A percentile compares a stretch with the other conserved stretches of the same genome.
These are phyloP conservation scores for Chironomus tepperi DNA, from an alignment of 1,140 invertebrate species.

Conservation along the genomic window DNA sequence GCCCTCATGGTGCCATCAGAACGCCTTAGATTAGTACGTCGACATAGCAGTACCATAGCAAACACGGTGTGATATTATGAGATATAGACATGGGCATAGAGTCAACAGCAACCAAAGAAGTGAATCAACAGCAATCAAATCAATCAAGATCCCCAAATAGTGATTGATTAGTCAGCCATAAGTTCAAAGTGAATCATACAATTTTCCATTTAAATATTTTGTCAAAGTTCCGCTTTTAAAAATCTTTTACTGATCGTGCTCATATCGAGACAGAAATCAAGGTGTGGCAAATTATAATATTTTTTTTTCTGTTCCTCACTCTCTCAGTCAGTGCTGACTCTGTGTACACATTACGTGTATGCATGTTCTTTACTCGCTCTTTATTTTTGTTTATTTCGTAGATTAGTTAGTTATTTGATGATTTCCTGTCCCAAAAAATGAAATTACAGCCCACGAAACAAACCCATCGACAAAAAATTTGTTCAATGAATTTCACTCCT, in stretches of 20 bases:
- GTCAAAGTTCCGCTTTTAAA: neutral
- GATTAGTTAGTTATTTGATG: slow-evolving; percentile 16
- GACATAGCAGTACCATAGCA: no score
- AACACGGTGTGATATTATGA: no score
- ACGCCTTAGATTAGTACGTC: no score
- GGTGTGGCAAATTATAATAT: slow-evolving; percentile 21
- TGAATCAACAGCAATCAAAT: no score
- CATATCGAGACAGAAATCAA: slow-evolving; percentile 20
- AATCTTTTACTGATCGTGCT: neutral
- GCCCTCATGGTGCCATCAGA: no score
- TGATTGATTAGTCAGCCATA: no score
- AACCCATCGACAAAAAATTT: neutral
- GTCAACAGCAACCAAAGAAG: no score
- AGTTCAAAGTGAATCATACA: no score
- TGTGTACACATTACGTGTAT: neutral
- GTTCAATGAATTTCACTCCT: neutral
- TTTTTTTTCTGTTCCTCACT: neutral
- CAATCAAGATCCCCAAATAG: no score
- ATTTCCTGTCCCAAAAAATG: slow-evolving; percentile 16
- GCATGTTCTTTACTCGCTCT: slow-evolving; percentile 17
- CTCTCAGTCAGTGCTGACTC: neutral
- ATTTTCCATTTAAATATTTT: no score
- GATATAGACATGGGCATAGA: no score
- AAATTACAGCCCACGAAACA: slow-evolving; percentile 6
- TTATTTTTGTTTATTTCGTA: neutral